Evolutionary conservation across 1,140 invertebrate species (phyloP), one percentile per base, ranked within the genome.

Genomic region (Temnothorax longispinosus): DNA sequence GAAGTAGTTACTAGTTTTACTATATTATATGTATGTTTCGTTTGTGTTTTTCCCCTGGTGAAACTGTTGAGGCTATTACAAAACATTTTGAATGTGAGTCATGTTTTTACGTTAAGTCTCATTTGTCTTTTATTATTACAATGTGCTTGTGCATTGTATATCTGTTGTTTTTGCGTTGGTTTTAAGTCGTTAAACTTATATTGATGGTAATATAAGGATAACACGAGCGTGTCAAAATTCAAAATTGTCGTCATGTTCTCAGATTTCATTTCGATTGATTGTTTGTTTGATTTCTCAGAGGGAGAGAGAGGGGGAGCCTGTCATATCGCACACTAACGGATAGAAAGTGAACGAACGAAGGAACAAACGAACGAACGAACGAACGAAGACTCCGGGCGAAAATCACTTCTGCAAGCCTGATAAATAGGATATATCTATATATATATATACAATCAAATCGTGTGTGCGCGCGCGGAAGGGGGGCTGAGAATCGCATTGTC

Each of bases 1-100:
- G 89, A 93, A 92, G 91, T 94, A 94, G 93, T 89, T 93, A 91
- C 89, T 94, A 94, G 93, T 92, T 93, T 93, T 94, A 95, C 92
- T 92, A 94, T 95, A 94, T 95, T 95, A 95, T 92, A 94, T 93
- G 94, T 95, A 95, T 93, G 91, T 94, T 95, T 95, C 90, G 94
- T 95, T 95, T 92, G 94, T 94, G 93, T 95, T 95, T 95, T 94
- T 93, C 93, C 94, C 94, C 94, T 94, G 94, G 94, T 95, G 94
- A 95, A 84, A 95, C 94, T 95, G 94, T 95, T 95, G 94, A 95
- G 94, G 94, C 94, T 95, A 95, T 94, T 94, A 92, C 90, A 69
- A 69, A 77, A 81, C 47, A 93, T 91, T 89, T 27, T 94, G 92
- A 93, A 91, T 92, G 91, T 93, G 89, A 91, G 87, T 93, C 92